Conservation (phyloP, 2,797 vertebrate species). For the Smutsia temminckii region DNA sequence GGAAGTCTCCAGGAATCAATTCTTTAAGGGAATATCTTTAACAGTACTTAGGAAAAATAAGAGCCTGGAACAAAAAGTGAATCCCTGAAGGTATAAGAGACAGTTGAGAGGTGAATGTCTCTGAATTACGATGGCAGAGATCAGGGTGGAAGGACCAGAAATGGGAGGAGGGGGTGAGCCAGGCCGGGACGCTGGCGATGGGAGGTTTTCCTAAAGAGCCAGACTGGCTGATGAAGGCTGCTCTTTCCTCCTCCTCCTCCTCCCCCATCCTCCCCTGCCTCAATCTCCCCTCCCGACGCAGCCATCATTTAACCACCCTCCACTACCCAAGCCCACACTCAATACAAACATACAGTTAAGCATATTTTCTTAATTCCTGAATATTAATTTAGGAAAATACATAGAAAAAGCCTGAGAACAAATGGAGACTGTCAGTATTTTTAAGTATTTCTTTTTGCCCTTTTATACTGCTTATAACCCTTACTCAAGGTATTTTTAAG, state of each 20-base stretch:
- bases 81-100: not conserved
- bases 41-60: not conserved
- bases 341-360: slow-evolving; percentile 17
- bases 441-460: slow-evolving; percentile 3
- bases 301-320: too few species aligned
- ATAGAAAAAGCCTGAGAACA: not conserved
- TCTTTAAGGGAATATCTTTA: not conserved
- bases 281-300: not conserved
- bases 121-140: not conserved
- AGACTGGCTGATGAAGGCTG: not conserved
- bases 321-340: not conserved
- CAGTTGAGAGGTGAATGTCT: not conserved
- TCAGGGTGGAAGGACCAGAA: not conserved
- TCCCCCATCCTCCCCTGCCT: fast-evolving
- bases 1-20: not conserved
- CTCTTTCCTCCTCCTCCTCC: not conserved
- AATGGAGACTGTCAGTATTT: not conserved
- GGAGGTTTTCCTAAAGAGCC: not conserved
- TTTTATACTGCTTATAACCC: not conserved
- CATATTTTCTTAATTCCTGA: not conserved
- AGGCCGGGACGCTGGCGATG: not conserved
- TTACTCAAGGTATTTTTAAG: not conserved
- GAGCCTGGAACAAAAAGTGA: not conserved
- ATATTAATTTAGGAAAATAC: slow-evolving; percentile 11
- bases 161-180: not conserved